These are phyloP conservation scores for Datnioides undecimradiatus DNA, from an alignment of 2,113 vertebrate genomes.

Conservation along the genomic window DNA sequence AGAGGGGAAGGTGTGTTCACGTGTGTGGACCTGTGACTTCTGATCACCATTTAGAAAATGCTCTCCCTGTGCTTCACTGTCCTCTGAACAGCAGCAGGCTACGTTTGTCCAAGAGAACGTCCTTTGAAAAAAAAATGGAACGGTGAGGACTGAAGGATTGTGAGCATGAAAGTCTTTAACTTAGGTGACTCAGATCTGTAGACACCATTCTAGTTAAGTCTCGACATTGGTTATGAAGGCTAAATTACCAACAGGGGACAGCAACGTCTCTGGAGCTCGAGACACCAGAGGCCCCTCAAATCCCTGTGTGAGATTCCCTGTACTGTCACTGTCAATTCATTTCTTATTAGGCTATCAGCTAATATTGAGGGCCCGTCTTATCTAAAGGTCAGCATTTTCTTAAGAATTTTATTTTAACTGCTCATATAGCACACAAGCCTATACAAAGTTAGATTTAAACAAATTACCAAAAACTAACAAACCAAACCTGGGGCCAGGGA, in stretches of 20 bases:
- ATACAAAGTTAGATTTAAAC: not conserved
- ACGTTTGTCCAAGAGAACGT: not conserved
- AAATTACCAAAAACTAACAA: too few species aligned
- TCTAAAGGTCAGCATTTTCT: not conserved
- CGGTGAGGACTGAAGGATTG: not conserved
- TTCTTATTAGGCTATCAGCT: not conserved
- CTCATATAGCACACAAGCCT: not conserved
- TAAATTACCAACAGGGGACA: not conserved
- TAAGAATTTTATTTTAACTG: too few species aligned
- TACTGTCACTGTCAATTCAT: not conserved
- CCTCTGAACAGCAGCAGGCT: not conserved
- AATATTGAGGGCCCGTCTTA: not conserved
- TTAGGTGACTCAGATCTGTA: not conserved
- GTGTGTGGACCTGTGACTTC: constrained; percentile 34
- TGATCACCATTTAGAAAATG: constrained; percentile 9
- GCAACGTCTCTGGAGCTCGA: not conserved
- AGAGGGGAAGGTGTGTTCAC: constrained; percentile 27
- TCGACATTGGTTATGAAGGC: not conserved
- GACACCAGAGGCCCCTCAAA: not conserved
- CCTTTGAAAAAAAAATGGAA: not conserved
- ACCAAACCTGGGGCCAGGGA: not conserved
- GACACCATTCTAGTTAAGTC: not conserved
- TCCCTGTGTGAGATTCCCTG: too few species aligned
- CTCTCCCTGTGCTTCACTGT: not conserved
- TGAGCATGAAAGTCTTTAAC: not conserved